phyloP scores from a whole-genome alignment of 1,140 invertebrate species.

The Lamellibrachia luymesi region DNA sequence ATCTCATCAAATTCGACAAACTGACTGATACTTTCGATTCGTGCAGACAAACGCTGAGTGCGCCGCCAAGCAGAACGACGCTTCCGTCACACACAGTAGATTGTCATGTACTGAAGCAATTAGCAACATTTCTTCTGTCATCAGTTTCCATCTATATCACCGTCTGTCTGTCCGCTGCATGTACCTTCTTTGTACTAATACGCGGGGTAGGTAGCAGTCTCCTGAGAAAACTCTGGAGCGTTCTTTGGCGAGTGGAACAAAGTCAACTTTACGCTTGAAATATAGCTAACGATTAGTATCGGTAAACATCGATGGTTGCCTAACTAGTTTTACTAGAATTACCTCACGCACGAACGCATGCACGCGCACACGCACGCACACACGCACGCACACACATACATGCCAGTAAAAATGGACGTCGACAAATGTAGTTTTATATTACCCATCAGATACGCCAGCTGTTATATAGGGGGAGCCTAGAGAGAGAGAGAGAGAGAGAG shows the following conservation, averaged over 20 bases:
- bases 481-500: no score
- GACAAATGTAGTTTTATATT: no score
- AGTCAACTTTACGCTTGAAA: background rate
- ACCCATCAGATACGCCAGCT: no score
- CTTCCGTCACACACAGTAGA: background rate
- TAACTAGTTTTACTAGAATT: no score
- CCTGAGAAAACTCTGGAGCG: background rate
- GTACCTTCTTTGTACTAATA: background rate
- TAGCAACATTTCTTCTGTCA: background rate
- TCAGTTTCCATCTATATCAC: background rate
- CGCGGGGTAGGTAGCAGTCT: background rate
- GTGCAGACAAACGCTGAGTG: background rate
- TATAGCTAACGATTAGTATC: no score
- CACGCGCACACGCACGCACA: no score
- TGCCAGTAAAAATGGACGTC: no score
- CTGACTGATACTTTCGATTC: background rate
- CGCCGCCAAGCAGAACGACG: background rate
- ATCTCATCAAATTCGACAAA: background rate
- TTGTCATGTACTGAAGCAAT: background rate
- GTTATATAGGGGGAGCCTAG: no score
- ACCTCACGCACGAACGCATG: no score
- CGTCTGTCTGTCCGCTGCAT: background rate
- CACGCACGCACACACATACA: no score
- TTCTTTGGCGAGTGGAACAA: background rate
- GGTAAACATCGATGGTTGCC: no score